Evolutionary conservation across 2,113 vertebrate species (phyloP), one percentile per base, ranked within the genome.

Genomic region (Siniperca chuatsi): DNA sequence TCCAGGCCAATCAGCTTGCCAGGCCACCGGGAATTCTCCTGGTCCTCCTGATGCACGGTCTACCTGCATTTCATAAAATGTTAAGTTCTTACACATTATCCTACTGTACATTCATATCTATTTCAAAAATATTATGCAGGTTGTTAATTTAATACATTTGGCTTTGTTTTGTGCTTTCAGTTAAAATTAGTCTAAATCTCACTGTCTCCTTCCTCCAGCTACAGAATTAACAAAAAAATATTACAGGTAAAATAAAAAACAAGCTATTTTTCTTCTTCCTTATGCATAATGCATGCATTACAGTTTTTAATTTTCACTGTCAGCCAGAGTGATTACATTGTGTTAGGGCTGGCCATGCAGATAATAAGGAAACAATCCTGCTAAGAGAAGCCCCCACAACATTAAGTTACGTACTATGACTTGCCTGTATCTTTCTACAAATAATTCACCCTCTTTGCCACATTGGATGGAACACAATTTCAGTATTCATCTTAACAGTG

Each of bases 351-450:
- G 21, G 64, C 66, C 92, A 83, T 76, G 86, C 85, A 90, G 82
- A 92, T 90, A 90, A 92, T 89, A 71, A 87, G 83, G 77, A 89
- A 91, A 87, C 84, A 90, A 88, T 87, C 75, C 64, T n/a, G 75
- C 68, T 42, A 68, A 58, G 55, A 69, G 65, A 79, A 70, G 12
- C 77, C 44, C n/a, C 65, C 3, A 60, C 79, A 76, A 67, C 66
- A 71, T 83, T 61, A 82, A 71, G 69, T 67, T 75, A 70, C 81
- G 76, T 21, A 25, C 61, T 12, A 33, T 37, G 65, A 89, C 85
- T 46, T 75, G 33, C 46, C 33, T 48, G 21, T 46, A n/a, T 83
- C 25, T 64, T 74, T 71, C 60, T 61, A 52, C 65, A 68, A 72
- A 89, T 66, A 86, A 81, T 50, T 57, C 73, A 20, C 8, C 21